A percentile compares a stretch with the other conserved stretches of the same genome.
Conservation (phyloP, 1,140 invertebrate genomes). For the Drosophila insularis region DNA sequence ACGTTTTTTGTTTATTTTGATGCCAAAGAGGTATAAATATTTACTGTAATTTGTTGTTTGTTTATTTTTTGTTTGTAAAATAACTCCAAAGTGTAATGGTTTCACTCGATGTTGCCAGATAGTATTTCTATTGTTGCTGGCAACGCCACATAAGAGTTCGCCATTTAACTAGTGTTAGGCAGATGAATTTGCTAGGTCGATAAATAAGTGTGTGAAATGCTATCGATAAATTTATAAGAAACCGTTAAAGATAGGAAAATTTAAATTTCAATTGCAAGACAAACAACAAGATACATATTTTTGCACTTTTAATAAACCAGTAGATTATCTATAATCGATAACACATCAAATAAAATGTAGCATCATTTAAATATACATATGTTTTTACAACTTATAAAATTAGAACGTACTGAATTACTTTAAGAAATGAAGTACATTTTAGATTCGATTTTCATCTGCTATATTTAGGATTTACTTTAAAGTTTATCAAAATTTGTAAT, state of each 20-base stretch:
- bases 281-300: too few relatives aligned
- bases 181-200: background rate
- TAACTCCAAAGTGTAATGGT: background rate
- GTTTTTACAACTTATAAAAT: too few relatives aligned
- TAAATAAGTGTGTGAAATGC: background rate
- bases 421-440: too few relatives aligned
- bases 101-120: background rate
- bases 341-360: too few relatives aligned
- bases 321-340: too few relatives aligned
- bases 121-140: background rate
- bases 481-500: too few relatives aligned
- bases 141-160: background rate
- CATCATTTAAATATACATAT: too few relatives aligned
- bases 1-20: background rate
- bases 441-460: too few relatives aligned
- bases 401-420: too few relatives aligned
- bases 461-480: too few relatives aligned
- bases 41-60: slow-evolving; percentile 1
- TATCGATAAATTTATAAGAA: background rate
- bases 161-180: background rate
- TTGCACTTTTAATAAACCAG: too few relatives aligned
- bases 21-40: background rate
- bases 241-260: background rate
- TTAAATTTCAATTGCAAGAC: background rate
- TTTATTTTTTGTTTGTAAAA: background rate